Conservation (phyloP, 2,113 vertebrate species). For the Prinia subflava region DNA sequence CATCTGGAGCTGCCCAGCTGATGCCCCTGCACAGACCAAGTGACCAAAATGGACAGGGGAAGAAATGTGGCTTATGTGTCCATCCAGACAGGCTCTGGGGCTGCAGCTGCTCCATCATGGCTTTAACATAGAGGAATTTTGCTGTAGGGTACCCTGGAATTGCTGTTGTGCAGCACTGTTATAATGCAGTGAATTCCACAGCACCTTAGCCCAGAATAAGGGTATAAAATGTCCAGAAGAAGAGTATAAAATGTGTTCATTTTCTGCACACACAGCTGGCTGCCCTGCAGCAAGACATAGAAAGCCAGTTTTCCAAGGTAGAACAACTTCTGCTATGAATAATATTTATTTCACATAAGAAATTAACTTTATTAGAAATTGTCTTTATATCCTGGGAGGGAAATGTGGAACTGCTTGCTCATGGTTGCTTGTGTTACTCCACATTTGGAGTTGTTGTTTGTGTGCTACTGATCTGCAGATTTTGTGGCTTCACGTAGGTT, state of each 20-base stretch:
- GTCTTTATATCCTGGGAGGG: neutral
- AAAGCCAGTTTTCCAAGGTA: neutral
- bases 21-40: fast-evolving
- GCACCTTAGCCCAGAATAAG: neutral
- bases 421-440: neutral
- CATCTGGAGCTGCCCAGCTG: neutral
- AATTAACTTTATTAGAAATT: neutral
- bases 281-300: neutral
- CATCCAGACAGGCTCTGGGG: neutral
- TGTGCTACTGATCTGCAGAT: neutral
- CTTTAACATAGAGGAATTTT: neutral
- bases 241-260: neutral
- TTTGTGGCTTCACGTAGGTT: neutral
- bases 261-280: neutral
- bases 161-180: neutral
- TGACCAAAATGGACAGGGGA: neutral
- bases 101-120: neutral
- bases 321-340: neutral
- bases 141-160: neutral
- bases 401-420: neutral
- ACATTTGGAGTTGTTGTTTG: neutral
- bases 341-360: neutral
- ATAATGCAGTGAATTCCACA: neutral
- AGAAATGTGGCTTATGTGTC: neutral
- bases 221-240: neutral